Percentiles rank a stretch among this genome's conserved stretches.
Evolutionary conservation across 2,888 invertebrate genomes (phyloP).

Genomic region (Limnephilus auricula): DNA sequence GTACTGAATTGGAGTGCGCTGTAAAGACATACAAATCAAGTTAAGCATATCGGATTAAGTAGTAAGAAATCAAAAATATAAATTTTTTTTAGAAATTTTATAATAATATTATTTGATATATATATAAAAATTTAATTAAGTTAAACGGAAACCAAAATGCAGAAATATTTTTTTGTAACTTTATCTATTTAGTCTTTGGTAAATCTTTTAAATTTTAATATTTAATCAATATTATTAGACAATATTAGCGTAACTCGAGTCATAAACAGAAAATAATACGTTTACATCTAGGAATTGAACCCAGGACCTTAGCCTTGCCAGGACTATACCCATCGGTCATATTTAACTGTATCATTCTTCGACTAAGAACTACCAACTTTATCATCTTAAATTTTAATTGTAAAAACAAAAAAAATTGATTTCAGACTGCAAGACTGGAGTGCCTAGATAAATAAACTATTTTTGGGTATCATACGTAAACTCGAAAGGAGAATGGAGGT

Average conservation of each 20-base stretch:
- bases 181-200: too few species aligned
- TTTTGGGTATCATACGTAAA: not conserved
- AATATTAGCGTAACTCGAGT: too few species aligned
- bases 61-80: not conserved
- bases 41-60: not conserved
- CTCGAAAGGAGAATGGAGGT: not conserved
- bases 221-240: too few species aligned
- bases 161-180: not conserved
- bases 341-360: too few species aligned
- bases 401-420: not conserved
- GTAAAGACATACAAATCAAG: conserved; percentile 6
- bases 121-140: too few species aligned
- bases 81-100: too few species aligned
- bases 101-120: too few species aligned
- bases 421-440: not conserved
- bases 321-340: too few species aligned
- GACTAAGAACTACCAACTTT: not conserved
- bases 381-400: not conserved
- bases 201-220: too few species aligned
- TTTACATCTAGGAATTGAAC: too few species aligned
- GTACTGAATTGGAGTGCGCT: conserved; percentile 61
- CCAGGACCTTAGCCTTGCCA: too few species aligned
- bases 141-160: not conserved
- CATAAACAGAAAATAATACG: too few species aligned
- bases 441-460: not conserved